Evolutionary conservation across 2,113 vertebrate species (phyloP), one percentile per base, ranked within the genome.

Genomic region (Cavia porcellus): DNA sequence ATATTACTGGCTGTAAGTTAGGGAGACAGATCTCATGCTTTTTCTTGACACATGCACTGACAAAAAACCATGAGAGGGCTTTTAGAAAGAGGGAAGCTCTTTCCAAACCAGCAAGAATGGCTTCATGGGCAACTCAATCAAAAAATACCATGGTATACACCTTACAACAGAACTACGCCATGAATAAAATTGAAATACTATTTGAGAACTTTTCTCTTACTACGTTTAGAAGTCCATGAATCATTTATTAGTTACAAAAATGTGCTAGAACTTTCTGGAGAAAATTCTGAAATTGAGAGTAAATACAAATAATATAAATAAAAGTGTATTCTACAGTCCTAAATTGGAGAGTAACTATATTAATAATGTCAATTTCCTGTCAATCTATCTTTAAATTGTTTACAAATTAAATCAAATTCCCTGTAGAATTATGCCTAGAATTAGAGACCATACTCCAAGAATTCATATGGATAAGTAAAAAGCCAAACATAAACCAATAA

Each of bases 401-500:
- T 84, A 4, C 11, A 94, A 42, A 28, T 79, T 38, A 83, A 80
- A 59, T 94, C n/a, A 90, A 74, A 84, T 90, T 92, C 50, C 10
- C 47, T 81, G 15, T 79, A 85, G 52, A 1, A 52, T 45, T 75
- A 5, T 52, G 89, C 68, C 13, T 19, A 80, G 17, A 66, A 82
- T 55, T 68, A 85, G 42, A 85, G 13, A 90, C 45, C 82, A 15
- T 42, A 50, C 61, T 77, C 20, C 30, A 77, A 30, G 32, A 55
- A 35, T 52, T 84, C 32, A 72, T 57, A 88, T 45, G 35, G 38
- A 57, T 92, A 55, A 92, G 62, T 83, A 79, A 64, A 83, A 90
- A 38, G 45, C 28, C 62, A 80, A 86, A 81, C 35, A 35, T 4
- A 52, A 1, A 50, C 0, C 1, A 81, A 15, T 0, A 45, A 52